Evolutionary conservation across 2,888 invertebrate genomes (phyloP).

Genomic region (Apotomis turbidana): DNA sequence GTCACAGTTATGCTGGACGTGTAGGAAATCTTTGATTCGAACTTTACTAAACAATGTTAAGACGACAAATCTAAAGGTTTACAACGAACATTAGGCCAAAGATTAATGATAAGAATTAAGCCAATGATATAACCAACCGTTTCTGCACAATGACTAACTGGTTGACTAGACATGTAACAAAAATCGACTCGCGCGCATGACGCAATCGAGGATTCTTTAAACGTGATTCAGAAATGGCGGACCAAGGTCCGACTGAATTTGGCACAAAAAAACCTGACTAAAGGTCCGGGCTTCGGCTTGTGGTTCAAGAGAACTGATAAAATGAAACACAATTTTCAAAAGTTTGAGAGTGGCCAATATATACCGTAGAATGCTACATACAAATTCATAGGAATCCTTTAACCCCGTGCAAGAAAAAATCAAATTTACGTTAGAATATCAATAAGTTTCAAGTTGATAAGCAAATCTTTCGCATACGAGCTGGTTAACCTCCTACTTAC

Average conservation of each 20-base stretch:
- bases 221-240: slow-evolving; percentile 64
- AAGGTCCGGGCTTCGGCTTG: slow-evolving; percentile 24
- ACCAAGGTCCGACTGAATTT: slow-evolving; percentile 50
- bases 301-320: slow-evolving; percentile 24
- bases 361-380: not conserved
- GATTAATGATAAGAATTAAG: slow-evolving; percentile 33
- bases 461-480: too few relatives aligned
- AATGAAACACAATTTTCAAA: not conserved
- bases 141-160: slow-evolving; percentile 37
- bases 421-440: too few relatives aligned
- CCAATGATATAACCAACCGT: slow-evolving; percentile 31
- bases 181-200: slow-evolving; percentile 63
- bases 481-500: too few relatives aligned
- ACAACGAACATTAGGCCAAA: not conserved
- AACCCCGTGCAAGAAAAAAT: too few relatives aligned
- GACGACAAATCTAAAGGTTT: not conserved
- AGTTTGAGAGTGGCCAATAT: not conserved
- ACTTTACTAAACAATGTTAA: too few relatives aligned
- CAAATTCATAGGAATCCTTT: too few relatives aligned
- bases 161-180: slow-evolving; percentile 37
- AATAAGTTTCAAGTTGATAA: too few relatives aligned
- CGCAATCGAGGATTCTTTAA: slow-evolving; percentile 67
- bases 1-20: too few relatives aligned
- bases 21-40: too few relatives aligned
- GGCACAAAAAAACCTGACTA: slow-evolving; percentile 41